Evolutionary conservation across 2,113 vertebrate genomes (phyloP), one percentile per base, ranked within the genome.

Genomic region (Oryzias woworae): DNA sequence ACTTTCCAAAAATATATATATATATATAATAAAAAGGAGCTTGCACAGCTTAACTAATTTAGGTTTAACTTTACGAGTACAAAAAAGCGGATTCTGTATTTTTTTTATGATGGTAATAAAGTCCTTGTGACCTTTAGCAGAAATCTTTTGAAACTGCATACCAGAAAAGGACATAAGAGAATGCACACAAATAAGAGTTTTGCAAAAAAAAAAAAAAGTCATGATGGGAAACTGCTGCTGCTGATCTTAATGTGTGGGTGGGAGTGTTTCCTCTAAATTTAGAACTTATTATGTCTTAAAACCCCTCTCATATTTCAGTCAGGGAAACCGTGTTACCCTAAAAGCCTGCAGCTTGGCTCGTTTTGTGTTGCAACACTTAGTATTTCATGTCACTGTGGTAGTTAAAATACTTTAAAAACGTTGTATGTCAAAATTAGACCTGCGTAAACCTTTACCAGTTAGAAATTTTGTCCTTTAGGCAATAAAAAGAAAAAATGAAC

Each of bases 281-380:
- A 81, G 77, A 80, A 85, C 63, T 85, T 87, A 88, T 88, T 86
- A 75, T 77, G 78, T 80, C 73, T 87, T 84, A 75, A 80, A 82
- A 84, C 73, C 42, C 72, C 42, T 44, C 73, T 86, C 77, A 57
- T 28, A 58, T 88, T 89, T 87, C 83, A 85, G 24, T 41, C 66
- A 14, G 61, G 49, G 66, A 79, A 61, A 76, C 78, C 82, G 78
- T 73, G 75, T 80, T 78, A 53, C 62, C 85, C 80, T 89, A 80
- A 89, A 88, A 89, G 82, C 60, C 47, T 24, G 61, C 4, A 16
- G 73, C 76, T 63, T 70, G 68, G 50, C 57, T 75, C 49, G 61
- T 81, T 85, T 85, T 77, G 79, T 77, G 74, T 75, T 69, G 57
- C 53, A 81, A 78, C 85, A 88, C 87, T 77, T 85, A 59, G 69